Evolutionary conservation across 2,888 invertebrate genomes (phyloP).

Genomic region (Pseudococcus viburni): DNA sequence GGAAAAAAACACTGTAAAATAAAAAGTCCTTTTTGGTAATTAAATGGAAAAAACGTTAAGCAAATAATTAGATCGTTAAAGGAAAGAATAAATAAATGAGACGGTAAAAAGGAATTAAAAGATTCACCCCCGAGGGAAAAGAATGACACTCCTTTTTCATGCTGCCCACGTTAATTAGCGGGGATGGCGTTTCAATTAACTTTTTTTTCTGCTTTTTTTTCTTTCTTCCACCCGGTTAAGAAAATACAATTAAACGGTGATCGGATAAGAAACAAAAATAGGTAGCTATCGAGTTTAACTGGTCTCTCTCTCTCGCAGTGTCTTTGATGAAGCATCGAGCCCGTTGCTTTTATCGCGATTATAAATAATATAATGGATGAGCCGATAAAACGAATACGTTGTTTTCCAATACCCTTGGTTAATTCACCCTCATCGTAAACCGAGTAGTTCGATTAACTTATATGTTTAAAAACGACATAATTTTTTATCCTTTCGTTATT

Average conservation of each 20-base stretch:
- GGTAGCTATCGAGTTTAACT: slow-evolving; percentile 51
- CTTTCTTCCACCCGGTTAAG: slow-evolving; percentile 50
- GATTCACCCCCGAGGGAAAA: slow-evolving; percentile 64
- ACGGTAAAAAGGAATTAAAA: slow-evolving; percentile 64
- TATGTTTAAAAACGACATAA: background rate
- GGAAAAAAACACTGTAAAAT: slow-evolving; percentile 61
- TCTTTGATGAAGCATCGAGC: slow-evolving; percentile 45
- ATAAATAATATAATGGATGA: slow-evolving; percentile 46
- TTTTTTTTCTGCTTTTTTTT: slow-evolving; percentile 48
- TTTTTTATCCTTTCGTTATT: background rate
- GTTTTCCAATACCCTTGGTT: slow-evolving; percentile 5
- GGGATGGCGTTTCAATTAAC: slow-evolving; percentile 64
- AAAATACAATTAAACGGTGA: slow-evolving; percentile 63
- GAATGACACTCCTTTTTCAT: slow-evolving; percentile 65
- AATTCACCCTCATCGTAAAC: slow-evolving; percentile 1
- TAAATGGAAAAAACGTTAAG: slow-evolving; percentile 64
- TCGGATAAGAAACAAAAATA: slow-evolving; percentile 61
- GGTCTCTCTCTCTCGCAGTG: background rate
- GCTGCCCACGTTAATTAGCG: slow-evolving; percentile 65
- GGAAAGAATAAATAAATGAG: slow-evolving; percentile 64
- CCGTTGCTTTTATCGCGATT: slow-evolving; percentile 24
- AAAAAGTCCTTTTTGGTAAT: slow-evolving; percentile 63
- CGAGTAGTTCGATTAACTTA: background rate
- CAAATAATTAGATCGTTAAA: slow-evolving; percentile 66
- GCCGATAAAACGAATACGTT: slow-evolving; percentile 52